A percentile compares a stretch with the other conserved stretches of the same genome.
These are phyloP conservation scores for Macropis europaea DNA, from an alignment of 2,888 invertebrate genomes.

Conservation along the genomic window DNA sequence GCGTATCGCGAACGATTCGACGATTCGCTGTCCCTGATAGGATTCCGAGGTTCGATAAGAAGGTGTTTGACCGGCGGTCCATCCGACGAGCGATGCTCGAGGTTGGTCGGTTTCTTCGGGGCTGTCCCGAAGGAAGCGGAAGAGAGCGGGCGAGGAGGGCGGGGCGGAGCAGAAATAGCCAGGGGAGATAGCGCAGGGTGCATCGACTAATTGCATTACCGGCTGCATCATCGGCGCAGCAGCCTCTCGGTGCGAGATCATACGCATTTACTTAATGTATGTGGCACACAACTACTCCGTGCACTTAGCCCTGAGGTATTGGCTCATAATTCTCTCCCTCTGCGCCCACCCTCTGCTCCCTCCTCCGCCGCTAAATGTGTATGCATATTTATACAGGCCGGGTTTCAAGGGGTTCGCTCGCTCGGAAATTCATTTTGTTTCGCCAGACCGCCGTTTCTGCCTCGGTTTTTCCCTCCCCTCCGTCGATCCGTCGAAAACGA, in stretches of 20 bases:
- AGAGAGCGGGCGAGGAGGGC: not conserved
- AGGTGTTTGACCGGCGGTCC: no score
- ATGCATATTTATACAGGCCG: constrained; percentile 43
- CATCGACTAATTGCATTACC: constrained; percentile 53
- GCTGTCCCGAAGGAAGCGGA: not conserved
- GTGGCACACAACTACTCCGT: constrained; percentile 29
- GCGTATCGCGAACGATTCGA: no score
- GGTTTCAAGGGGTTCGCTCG: constrained; percentile 18
- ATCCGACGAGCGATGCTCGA: no score
- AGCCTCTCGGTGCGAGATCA: constrained; percentile 24
- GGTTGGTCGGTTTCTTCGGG: no score
- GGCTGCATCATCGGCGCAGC: constrained; percentile 43
- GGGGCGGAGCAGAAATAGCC: constrained; percentile 35
- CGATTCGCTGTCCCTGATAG: no score
- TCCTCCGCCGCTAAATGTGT: constrained; percentile 18
- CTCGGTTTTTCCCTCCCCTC: not conserved
- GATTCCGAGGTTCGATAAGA: not conserved
- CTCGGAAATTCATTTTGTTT: constrained; percentile 40
- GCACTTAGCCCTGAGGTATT: constrained; percentile 58
- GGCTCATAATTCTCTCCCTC: constrained; percentile 30
- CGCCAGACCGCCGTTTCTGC: not conserved
- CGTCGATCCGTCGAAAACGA: no score
- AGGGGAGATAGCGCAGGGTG: constrained; percentile 29
- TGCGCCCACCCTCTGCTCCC: not conserved
- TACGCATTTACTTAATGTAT: constrained; percentile 51